Percentiles rank a stretch among this genome's conserved stretches.
Conservation (phyloP, 2,113 vertebrate species). For the Malurus elegans region DNA sequence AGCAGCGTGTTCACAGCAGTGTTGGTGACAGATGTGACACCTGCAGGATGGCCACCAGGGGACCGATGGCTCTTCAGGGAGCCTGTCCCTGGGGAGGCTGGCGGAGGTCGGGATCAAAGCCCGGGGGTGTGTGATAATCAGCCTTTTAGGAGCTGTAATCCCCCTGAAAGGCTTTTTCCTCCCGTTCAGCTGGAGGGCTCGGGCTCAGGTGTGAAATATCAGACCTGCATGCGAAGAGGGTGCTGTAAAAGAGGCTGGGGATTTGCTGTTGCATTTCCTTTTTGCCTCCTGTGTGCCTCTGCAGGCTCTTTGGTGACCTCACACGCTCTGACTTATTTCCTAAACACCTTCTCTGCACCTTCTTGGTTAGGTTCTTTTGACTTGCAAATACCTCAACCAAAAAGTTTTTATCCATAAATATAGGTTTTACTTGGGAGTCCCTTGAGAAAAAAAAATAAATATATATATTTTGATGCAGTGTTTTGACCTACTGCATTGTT, state of each 20-base stretch:
- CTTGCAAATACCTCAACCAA: not conserved
- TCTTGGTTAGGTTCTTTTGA: not conserved
- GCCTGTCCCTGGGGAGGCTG: not conserved
- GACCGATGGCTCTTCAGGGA: not conserved
- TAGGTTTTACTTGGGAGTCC: not conserved
- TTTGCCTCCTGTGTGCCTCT: not conserved
- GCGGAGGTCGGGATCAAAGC: not conserved
- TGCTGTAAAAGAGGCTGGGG: not conserved
- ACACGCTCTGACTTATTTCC: not conserved
- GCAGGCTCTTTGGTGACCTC: not conserved
- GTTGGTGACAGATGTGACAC: not conserved
- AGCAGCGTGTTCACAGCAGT: rapidly evolving
- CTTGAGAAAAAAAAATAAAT: no score
- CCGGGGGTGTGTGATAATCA: not conserved
- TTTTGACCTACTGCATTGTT: not conserved
- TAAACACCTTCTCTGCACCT: not conserved
- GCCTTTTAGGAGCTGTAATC: not conserved
- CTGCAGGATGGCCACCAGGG: not conserved
- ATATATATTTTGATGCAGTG: not conserved
- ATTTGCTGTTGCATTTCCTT: not conserved
- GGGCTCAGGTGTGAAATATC: constrained; percentile 36
- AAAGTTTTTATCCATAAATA: not conserved
- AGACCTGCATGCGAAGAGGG: not conserved
- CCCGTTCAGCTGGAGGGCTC: not conserved
- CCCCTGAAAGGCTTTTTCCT: not conserved